phyloP scores from a whole-genome alignment of 2,797 vertebrate species.

The Pteronotus mesoamericanus region DNA sequence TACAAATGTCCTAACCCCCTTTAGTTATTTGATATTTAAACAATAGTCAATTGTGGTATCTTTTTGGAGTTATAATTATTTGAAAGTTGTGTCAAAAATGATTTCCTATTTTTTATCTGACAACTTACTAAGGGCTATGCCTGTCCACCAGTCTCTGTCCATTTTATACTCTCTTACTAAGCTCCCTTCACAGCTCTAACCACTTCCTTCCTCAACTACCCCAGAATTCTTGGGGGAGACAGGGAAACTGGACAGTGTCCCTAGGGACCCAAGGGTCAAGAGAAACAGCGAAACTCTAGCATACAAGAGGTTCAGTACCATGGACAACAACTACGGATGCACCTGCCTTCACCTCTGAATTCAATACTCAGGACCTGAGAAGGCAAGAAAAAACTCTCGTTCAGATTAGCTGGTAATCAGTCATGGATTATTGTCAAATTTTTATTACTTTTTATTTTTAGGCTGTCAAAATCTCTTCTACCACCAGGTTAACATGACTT shows the following conservation, averaged over 20 bases:
- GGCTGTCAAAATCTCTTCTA: not conserved
- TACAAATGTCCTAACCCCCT: not conserved
- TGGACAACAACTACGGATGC: conserved; percentile 13
- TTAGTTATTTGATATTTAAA: not conserved
- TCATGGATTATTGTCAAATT: not conserved
- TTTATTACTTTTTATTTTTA: not conserved
- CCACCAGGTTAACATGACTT: not conserved
- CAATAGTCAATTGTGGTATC: not conserved
- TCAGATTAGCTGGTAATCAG: not conserved
- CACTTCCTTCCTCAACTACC: not conserved
- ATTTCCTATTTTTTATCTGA: not conserved
- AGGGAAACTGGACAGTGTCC: not conserved
- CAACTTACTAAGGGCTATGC: not conserved
- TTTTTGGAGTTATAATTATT: not conserved
- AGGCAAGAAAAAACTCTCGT: not conserved
- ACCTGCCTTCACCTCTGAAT: not conserved
- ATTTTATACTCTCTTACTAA: not conserved
- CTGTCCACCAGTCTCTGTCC: not conserved
- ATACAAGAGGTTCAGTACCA: conserved; percentile 52
- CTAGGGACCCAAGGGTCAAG: not conserved
- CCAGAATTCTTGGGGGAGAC: not conserved
- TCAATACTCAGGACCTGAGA: not conserved
- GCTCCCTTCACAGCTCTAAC: not conserved
- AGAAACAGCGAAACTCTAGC: not conserved
- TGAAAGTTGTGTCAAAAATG: not conserved